Evolutionary conservation across 2,113 vertebrate genomes (phyloP), one percentile per base, ranked within the genome.

Genomic region (Salvelinus alpinus): DNA sequence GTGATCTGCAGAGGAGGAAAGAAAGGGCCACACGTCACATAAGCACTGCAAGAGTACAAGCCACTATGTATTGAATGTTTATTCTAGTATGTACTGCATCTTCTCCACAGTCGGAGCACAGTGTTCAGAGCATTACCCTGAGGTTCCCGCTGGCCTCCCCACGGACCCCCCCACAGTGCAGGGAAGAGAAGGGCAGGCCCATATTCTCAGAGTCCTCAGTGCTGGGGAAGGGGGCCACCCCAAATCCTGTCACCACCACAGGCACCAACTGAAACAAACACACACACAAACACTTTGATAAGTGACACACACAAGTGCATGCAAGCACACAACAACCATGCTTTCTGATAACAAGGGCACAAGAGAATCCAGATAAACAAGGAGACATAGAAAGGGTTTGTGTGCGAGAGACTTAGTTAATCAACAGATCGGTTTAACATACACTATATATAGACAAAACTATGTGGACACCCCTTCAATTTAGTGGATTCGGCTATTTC

Each of bases 1-100:
- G 89, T 84, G 77, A 99, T 90, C 97, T 97, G 79, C 67, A 24
- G 74, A 3, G 69, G 85, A 24, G 74, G 2, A 66, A 65, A 85
- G 80, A 12, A 27, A 4, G 18, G 1, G 14, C 71, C 34, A 38
- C 44, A 57, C 5, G 8, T 29, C 9, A 25, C 1, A 65, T 11
- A 44, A 44, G 70, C 38, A 44, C 38, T 18, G 54, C 18, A 20
- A 66, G 64, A 86, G 80, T 11, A 25, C 3, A 16, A 1, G 22
- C 70, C 31, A 27, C 48, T 62, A 44, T 18, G 18, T 57, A 20
- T 2, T 57, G 9, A 14, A 57, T 20, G 6, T 14, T 7, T 57
- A 6, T 18, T 9, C 20, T 22, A 5, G 8, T 44, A 13, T 12
- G 4, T 65, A 18, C 6, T 44, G 13, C 1, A 69, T 51, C 18